Evolutionary conservation across 2,113 vertebrate genomes (phyloP), one percentile per base, ranked within the genome.

Genomic region (Coregonus clupeaformis): DNA sequence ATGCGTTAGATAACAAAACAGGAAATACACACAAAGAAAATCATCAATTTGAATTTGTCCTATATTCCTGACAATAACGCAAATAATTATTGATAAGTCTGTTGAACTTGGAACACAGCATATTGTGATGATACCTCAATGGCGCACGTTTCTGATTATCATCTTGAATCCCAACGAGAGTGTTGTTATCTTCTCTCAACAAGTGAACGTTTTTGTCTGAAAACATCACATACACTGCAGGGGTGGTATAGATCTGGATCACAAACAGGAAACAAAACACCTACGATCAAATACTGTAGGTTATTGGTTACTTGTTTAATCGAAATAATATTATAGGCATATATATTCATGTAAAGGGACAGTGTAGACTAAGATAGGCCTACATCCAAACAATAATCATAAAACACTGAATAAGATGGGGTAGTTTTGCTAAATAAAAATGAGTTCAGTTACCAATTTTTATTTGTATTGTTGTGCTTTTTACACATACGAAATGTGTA

Each of bases 201-300:
- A 59, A 62, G 52, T 64, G n/a, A 67, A 77, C 55, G 62, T 77
- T 55, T 66, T 77, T 70, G 27, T 47, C 13, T 36, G 59, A 22
- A 52, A 64, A 73, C 18, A 70, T 16, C 24, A 3, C 49, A 14
- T 24, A 60, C 57, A 60, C 20, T 60, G 57, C 18, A 32, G 36
- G 36, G 36, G 36, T 42, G 36, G 36, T 68, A 29, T 45, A 60
- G 57, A 9, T 16, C 5, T 52, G 16, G 36, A 60, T 16, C n/a
- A 22, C 57, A n/a, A 60, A n/a, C 18, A 60, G 13, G 57, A 22
- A 60, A 24, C 13, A 60, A 24, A n/a, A n/a, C 57, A 7, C 20
- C 5, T 6, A n/a, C 57, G n/a, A 60, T 22, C 18, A 22, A 60
- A 60, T n/a, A 42, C 36, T 42, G 36, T 12, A 60, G 57, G 57